Base-by-base conservation (phyloP, 2,888 invertebrate genomes). In the Heliconius aoede region DNA sequence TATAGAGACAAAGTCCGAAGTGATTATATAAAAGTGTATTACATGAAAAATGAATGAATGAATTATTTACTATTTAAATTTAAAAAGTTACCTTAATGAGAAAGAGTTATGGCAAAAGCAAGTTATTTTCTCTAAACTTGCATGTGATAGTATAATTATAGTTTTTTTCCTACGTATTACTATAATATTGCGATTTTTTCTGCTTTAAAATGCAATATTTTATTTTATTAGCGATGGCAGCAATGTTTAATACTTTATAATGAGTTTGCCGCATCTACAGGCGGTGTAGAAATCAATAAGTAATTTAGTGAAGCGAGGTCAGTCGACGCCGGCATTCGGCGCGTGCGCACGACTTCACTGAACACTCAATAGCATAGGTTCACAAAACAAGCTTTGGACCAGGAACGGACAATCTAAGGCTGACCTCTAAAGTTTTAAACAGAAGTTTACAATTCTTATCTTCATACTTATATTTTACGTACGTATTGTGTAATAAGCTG, bases 311-410 rank as follows among this genome's bases (percentile, higher is more conserved):
- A 15, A 4, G 65, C 18, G 60, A 78, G 78, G 79, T 80, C 76
- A 81, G 64, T 77, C 73, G 64, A 26, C 55, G 72, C 40, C 64
- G 74, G 51, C 67, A 51, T 26, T 28, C 73, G 78, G 60, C 73
- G 76, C 62, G 74, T 51, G 78, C 78, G 78, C 81, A 80, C 78
- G 80, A n/a, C 68, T n/a, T 5, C 28, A 9, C 3, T 21, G 9
- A 4, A 15, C n/a, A 24, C 24, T 7, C n/a, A n/a, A n/a, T n/a
- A n/a, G 15, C 15, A 26, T 13, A 26, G 26, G 5, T 13, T 26
- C 5, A 26, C 13, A 15, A 60, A n/a, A 32, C 64, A 32, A 15
- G 65, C n/a, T 40, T 36, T 36, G 24, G 36, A 24, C 36, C 36
- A 24, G 3, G 4, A 64, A 36, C 36, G 24, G 36, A 40, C 36